Evolutionary conservation across 2,797 vertebrate genomes (phyloP).

Genomic region (Hydrophis major): DNA sequence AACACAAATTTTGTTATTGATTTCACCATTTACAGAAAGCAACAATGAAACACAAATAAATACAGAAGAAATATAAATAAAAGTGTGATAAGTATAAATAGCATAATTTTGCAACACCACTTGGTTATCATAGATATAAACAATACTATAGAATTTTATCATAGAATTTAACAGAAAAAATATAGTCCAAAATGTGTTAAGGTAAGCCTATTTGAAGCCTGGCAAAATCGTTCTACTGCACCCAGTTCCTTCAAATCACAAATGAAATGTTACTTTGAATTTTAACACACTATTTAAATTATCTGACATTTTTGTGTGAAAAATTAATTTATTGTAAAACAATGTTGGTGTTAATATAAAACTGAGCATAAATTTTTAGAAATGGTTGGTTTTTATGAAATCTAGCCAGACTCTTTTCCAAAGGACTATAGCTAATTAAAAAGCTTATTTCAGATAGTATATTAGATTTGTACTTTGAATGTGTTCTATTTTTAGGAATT

Average conservation of each 20-base stretch:
- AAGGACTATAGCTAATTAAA: not conserved
- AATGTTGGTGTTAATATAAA: not conserved
- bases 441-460: not conserved
- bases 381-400: not conserved
- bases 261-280: not conserved
- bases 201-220: not conserved
- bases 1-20: not conserved
- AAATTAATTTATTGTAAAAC: not conserved
- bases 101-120: not conserved
- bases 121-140: not conserved
- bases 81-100: not conserved
- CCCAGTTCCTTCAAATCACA: not conserved
- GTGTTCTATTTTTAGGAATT: conserved; percentile 4
- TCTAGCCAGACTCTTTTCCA: not conserved
- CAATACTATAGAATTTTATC: not conserved
- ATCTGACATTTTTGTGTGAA: not conserved
- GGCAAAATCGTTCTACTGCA: not conserved
- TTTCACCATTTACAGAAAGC: not conserved
- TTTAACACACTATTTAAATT: not conserved
- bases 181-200: not conserved
- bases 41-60: not conserved
- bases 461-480: not conserved
- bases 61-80: not conserved
- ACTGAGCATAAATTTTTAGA: not conserved
- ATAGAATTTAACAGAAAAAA: not conserved